A percentile compares a stretch with the other conserved stretches of the same genome.
These are phyloP conservation scores for Acleris emargana DNA, from an alignment of 2,888 invertebrate species.

Conservation along the genomic window DNA sequence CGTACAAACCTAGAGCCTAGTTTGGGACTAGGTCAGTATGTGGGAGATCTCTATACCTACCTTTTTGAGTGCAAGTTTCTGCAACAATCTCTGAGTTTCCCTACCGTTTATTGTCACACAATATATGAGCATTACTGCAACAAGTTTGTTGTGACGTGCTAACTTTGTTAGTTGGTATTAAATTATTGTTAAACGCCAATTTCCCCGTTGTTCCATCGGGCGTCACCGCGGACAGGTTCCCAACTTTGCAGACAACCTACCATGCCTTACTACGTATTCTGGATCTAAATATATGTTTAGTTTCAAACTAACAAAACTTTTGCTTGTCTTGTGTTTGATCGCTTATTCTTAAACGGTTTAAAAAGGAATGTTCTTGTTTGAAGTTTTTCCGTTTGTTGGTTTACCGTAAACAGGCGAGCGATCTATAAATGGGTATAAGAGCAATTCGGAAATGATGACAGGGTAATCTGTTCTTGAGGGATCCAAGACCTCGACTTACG, in stretches of 20 bases:
- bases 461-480: no score
- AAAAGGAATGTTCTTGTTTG: no score
- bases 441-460: no score
- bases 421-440: neutral
- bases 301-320: neutral
- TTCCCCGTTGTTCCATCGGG: slow-evolving; percentile 27
- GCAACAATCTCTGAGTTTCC: neutral
- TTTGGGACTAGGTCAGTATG: no score
- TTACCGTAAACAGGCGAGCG: neutral
- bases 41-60: no score
- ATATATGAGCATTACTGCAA: slow-evolving; percentile 3
- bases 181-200: slow-evolving; percentile 34
- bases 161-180: slow-evolving; percentile 33
- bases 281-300: neutral
- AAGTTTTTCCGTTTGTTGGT: neutral
- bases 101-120: neutral
- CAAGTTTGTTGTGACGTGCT: slow-evolving; percentile 30
- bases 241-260: slow-evolving; percentile 31
- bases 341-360: no score
- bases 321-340: no score
- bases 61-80: no score
- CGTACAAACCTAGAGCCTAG: no score
- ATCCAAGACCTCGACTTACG: no score
- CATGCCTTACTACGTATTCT: neutral
- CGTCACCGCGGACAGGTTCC: slow-evolving; percentile 27